Percentiles rank a stretch among this genome's conserved stretches.
phyloP scores from a whole-genome alignment of 2,888 invertebrate genomes.

The Digitonthophagus gazella region DNA sequence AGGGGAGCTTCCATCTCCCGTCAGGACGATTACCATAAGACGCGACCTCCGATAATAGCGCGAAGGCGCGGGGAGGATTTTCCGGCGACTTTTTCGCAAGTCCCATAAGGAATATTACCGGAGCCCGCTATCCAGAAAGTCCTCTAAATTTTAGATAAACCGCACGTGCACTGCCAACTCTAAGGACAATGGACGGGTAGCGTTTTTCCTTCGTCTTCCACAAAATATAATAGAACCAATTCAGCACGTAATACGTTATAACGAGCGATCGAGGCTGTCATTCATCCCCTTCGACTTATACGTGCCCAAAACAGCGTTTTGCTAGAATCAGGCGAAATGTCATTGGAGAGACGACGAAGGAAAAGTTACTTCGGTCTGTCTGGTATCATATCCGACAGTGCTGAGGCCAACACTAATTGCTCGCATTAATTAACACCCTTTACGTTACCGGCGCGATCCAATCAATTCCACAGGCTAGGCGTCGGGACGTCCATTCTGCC shows the following conservation, averaged over 20 bases:
- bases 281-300: not conserved
- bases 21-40: slow-evolving; percentile 7
- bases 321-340: not conserved
- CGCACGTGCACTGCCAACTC: not conserved
- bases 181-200: not conserved
- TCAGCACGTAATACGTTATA: not conserved
- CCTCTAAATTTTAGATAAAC: slow-evolving; percentile 15
- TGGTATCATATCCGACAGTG: not conserved
- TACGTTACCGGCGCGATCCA: slow-evolving; percentile 29
- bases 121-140: not conserved
- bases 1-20: slow-evolving; percentile 8
- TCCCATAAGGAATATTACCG: not conserved
- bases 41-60: slow-evolving; percentile 12
- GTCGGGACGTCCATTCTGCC: not conserved
- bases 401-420: slow-evolving; percentile 30
- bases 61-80: slow-evolving; percentile 8
- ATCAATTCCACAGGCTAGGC: slow-evolving; percentile 2
- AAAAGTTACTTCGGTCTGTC: not conserved
- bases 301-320: not conserved
- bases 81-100: slow-evolving; percentile 6
- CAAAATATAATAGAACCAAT: not conserved
- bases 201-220: not conserved
- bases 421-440: slow-evolving; percentile 35
- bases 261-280: not conserved
- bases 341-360: not conserved